These are phyloP conservation scores for Sterrhoptilus dennistouni DNA, from an alignment of 2,113 vertebrate genomes.

Conservation along the genomic window DNA sequence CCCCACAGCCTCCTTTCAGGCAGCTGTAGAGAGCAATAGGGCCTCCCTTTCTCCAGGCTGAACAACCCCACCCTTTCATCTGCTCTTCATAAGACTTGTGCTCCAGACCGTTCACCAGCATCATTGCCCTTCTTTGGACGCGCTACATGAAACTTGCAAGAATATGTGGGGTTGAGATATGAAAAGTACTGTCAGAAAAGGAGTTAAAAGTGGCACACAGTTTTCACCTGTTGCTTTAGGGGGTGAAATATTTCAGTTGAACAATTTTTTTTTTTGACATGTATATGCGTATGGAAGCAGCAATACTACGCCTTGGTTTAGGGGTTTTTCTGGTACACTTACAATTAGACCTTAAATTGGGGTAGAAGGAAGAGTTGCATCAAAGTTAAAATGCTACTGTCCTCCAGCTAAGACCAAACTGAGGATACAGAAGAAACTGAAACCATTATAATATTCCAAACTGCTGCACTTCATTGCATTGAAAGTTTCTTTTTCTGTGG, in stretches of 20 bases:
- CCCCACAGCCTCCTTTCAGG: not conserved
- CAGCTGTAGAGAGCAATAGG: not conserved
- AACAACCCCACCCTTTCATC: not conserved
- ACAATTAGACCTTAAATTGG: not conserved
- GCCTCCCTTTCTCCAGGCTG: no score
- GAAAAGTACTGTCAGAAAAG: not conserved
- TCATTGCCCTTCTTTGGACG: not conserved
- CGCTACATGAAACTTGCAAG: not conserved
- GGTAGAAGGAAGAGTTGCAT: accelerated
- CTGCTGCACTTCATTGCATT: not conserved
- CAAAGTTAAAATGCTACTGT: not conserved
- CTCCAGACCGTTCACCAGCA: not conserved
- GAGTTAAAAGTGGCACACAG: not conserved
- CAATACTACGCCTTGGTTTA: not conserved
- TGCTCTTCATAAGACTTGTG: not conserved
- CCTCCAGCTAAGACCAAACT: not conserved
- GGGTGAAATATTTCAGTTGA: not conserved
- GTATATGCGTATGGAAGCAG: not conserved
- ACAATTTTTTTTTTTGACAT: not conserved
- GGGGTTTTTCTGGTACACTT: accelerated
- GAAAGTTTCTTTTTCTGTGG: not conserved
- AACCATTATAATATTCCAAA: not conserved
- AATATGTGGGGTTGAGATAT: not conserved
- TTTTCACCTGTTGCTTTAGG: not conserved
- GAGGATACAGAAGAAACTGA: not conserved